Conservation (phyloP, 2,888 invertebrate species). For the Myopa tessellatipennis region DNA sequence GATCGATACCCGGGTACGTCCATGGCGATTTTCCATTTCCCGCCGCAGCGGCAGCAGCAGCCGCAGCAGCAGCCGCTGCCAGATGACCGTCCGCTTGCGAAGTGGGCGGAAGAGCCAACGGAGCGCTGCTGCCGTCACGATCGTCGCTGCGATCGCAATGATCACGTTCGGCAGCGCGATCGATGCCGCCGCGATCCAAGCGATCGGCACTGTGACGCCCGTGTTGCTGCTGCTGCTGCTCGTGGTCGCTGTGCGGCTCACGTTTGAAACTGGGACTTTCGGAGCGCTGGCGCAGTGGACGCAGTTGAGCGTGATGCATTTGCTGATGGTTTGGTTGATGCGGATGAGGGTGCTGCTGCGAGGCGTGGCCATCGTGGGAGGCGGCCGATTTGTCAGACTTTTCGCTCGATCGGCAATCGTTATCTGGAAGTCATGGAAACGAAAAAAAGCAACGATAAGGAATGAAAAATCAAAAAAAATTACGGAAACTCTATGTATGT, state of each 20-base stretch:
- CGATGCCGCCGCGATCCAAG: slow-evolving; percentile 55
- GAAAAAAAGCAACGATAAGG: slow-evolving; percentile 44
- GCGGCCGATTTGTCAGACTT: slow-evolving; percentile 63
- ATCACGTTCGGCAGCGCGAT: slow-evolving; percentile 50
- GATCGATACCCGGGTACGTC: slow-evolving; percentile 80
- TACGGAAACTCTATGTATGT: not conserved
- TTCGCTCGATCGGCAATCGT: slow-evolving; percentile 64
- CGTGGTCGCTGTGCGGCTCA: slow-evolving; percentile 64
- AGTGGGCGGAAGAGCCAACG: slow-evolving; percentile 63
- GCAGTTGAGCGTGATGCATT: slow-evolving; percentile 47
- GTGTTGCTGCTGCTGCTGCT: slow-evolving; percentile 48
- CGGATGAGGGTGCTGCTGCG: slow-evolving; percentile 42
- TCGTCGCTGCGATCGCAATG: slow-evolving; percentile 60
- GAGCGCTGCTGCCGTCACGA: slow-evolving; percentile 53
- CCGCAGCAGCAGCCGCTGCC: slow-evolving; percentile 58
- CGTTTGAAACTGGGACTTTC: slow-evolving; percentile 65
- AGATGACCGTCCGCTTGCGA: slow-evolving; percentile 63
- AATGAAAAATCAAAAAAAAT: slow-evolving; percentile 30
- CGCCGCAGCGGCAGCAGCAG: slow-evolving; percentile 62
- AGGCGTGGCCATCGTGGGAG: slow-evolving; percentile 57
- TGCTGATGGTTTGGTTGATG: slow-evolving; percentile 44
- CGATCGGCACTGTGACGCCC: slow-evolving; percentile 55
- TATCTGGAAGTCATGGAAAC: slow-evolving; percentile 58
- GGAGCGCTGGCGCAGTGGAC: slow-evolving; percentile 55
- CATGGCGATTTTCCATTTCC: slow-evolving; percentile 71